A percentile compares a stretch with the other conserved stretches of the same genome.
Evolutionary conservation across 2,888 invertebrate genomes (phyloP).

Genomic region (Microlaimidae sp.): DNA sequence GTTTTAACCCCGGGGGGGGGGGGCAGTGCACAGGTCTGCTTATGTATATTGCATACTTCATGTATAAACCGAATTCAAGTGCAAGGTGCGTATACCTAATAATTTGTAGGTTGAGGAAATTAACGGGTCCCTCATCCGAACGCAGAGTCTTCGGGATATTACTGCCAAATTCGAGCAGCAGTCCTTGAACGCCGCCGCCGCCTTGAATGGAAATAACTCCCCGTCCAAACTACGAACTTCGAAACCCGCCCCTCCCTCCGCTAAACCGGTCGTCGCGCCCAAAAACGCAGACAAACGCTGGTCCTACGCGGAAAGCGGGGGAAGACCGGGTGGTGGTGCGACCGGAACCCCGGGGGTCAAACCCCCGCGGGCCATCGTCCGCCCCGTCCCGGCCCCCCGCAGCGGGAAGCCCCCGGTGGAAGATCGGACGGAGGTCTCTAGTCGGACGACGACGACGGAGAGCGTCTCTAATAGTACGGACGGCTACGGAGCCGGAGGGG

Average conservation of each 20-base stretch:
- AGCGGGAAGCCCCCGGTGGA: background rate
- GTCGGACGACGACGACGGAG: background rate
- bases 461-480: background rate
- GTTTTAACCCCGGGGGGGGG: too few species aligned
- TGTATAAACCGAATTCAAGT: too few species aligned
- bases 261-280: too few species aligned
- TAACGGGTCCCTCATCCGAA: slow-evolving; percentile 21
- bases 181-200: too few species aligned
- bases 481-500: background rate
- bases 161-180: background rate
- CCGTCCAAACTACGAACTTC: too few species aligned
- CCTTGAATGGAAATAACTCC: too few species aligned
- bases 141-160: slow-evolving; percentile 22
- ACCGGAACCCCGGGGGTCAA: slow-evolving; percentile 6
- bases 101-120: too few species aligned
- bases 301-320: background rate
- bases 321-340: background rate
- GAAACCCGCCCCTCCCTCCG: too few species aligned
- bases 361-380: slow-evolving; percentile 15
- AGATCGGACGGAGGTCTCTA: background rate
- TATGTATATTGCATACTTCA: too few species aligned
- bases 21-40: too few species aligned
- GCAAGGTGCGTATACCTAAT: too few species aligned
- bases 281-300: too few species aligned
- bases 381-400: slow-evolving; percentile 13